These are phyloP conservation scores for Seison nebaliae DNA, from an alignment of 1,140 invertebrate species.

Conservation along the genomic window DNA sequence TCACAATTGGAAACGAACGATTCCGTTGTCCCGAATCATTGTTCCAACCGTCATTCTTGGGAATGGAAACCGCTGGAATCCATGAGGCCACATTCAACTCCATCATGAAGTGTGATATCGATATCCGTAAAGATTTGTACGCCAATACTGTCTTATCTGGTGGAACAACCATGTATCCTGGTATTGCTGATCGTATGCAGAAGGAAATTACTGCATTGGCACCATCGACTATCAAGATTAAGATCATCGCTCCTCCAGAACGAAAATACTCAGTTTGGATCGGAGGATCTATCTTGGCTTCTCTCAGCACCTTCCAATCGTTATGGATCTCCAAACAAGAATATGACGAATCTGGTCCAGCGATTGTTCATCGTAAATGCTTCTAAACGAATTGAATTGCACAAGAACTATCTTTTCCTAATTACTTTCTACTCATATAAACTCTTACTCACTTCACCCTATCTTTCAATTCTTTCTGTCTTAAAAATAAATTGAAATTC, in stretches of 20 bases:
- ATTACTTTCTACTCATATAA: no score
- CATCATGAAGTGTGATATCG: conserved; percentile 41
- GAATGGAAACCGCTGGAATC: conserved; percentile 77
- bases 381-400: conserved; percentile 41
- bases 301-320: conserved; percentile 34
- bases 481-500: no score
- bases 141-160: conserved; percentile 73
- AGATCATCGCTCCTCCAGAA: conserved; percentile 58
- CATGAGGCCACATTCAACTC: conserved; percentile 83
- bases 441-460: no score
- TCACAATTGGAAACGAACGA: conserved; percentile 22
- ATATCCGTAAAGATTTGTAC: conserved; percentile 66
- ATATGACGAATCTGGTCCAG: conserved; percentile 67
- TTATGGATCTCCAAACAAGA: conserved; percentile 49
- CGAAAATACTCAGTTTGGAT: conserved; percentile 56
- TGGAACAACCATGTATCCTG: conserved; percentile 85
- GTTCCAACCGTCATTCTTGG: conserved; percentile 71
- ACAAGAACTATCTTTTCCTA: no score
- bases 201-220: conserved; percentile 49
- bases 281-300: conserved; percentile 28
- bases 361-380: conserved; percentile 76
- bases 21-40: conserved; percentile 60
- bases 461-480: no score
- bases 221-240: conserved; percentile 49
- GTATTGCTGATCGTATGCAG: conserved; percentile 49